A percentile compares a stretch with the other conserved stretches of the same genome.
Conservation (phyloP, 1,140 invertebrate genomes). For the Leptinotarsa lineolata region DNA sequence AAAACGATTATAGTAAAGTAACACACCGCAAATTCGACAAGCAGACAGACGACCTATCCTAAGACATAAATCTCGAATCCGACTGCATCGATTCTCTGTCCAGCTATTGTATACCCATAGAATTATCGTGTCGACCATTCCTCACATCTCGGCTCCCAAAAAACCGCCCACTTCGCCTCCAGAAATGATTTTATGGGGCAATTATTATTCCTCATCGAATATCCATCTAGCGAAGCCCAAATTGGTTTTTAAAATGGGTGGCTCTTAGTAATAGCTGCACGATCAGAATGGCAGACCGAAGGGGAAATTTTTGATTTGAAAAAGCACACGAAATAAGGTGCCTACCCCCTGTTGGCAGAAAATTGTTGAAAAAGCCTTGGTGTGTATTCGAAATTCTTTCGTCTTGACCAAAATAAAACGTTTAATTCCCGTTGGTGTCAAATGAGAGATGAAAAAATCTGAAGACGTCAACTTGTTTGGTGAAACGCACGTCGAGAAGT, state of each 20-base stretch:
- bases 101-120: not conserved
- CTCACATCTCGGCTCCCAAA: not conserved
- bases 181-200: constrained; percentile 8
- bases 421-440: too few relatives aligned
- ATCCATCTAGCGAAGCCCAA: not conserved
- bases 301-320: not conserved
- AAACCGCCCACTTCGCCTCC: not conserved
- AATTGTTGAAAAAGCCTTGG: too few relatives aligned
- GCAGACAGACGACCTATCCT: not conserved
- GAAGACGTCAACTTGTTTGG: too few relatives aligned
- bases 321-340: not conserved
- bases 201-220: constrained; percentile 1
- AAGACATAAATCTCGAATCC: not conserved
- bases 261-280: not conserved
- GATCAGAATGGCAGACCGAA: constrained; percentile 4
- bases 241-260: not conserved
- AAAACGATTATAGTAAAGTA: too few relatives aligned
- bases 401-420: too few relatives aligned
- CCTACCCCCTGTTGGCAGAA: too few relatives aligned
- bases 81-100: not conserved
- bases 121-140: constrained; percentile 5
- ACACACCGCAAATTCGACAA: too few relatives aligned
- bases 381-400: too few relatives aligned
- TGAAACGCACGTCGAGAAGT: too few relatives aligned
- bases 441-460: too few relatives aligned